A percentile compares a stretch with the other conserved stretches of the same genome.
phyloP scores from a whole-genome alignment of 2,797 vertebrate genomes.

The Clarias fuscus region DNA sequence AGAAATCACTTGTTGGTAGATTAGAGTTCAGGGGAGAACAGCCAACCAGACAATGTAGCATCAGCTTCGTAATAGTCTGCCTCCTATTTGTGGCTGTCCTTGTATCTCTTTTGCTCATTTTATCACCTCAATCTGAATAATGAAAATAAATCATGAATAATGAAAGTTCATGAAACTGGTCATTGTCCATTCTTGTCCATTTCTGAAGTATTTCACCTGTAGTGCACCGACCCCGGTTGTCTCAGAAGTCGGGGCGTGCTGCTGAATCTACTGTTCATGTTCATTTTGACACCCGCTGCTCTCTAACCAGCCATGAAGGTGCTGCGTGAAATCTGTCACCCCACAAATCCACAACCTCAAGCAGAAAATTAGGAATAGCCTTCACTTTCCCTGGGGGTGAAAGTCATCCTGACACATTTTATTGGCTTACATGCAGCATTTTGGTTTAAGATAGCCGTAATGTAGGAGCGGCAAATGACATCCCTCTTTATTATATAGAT shows the following conservation, averaged over 20 bases:
- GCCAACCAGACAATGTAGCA: no score
- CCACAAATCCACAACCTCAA: slow-evolving; percentile 46
- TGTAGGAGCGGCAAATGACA: slow-evolving; percentile 37
- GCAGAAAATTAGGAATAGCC: slow-evolving; percentile 54
- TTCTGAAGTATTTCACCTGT: slow-evolving; percentile 1
- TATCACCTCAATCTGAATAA: neutral
- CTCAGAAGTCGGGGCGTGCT: slow-evolving; percentile 31
- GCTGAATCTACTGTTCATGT: slow-evolving; percentile 50
- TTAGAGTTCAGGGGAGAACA: no score
- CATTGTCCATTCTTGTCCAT: neutral
- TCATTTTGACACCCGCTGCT: slow-evolving; percentile 46
- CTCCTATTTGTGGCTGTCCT: neutral
- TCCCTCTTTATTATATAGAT: slow-evolving; percentile 37
- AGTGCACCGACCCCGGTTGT: slow-evolving; percentile 36
- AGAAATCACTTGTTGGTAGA: no score
- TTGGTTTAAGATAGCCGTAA: slow-evolving; percentile 39
- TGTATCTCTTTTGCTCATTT: neutral
- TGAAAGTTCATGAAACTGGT: neutral
- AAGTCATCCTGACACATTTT: slow-evolving; percentile 47
- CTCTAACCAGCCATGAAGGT: slow-evolving; percentile 58
- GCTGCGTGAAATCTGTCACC: slow-evolving; percentile 46
- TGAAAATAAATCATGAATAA: no score
- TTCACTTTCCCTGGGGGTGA: slow-evolving; percentile 41
- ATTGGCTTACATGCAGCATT: slow-evolving; percentile 47
- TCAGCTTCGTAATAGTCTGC: neutral